These are phyloP conservation scores for Sphaerophoria taeniata DNA, from an alignment of 2,888 invertebrate genomes.

Conservation along the genomic window DNA sequence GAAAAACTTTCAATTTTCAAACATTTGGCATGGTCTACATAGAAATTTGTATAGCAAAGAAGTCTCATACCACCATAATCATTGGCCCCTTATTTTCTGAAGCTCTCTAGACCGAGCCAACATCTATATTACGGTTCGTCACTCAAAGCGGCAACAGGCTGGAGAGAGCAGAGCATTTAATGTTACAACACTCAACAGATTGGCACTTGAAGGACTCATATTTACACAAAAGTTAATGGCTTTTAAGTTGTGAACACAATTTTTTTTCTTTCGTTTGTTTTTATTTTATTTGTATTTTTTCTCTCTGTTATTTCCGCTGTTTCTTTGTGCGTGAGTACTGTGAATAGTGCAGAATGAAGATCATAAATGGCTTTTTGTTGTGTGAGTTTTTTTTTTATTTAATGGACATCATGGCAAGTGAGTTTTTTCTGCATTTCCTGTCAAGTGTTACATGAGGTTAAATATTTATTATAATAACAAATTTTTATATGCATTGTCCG, in stretches of 20 bases:
- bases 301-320: slow-evolving; percentile 33
- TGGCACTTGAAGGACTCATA: slow-evolving; percentile 70
- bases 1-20: slow-evolving; percentile 49
- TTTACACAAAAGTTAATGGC: slow-evolving; percentile 72
- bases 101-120: neutral
- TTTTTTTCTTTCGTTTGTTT: slow-evolving; percentile 33
- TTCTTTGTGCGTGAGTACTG: slow-evolving; percentile 34
- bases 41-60: neutral
- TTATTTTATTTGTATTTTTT: slow-evolving; percentile 16
- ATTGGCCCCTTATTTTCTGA: neutral
- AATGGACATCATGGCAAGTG: slow-evolving; percentile 53
- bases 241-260: slow-evolving; percentile 63
- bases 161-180: slow-evolving; percentile 52
- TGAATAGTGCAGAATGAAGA: neutral
- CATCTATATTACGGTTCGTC: slow-evolving; percentile 45
- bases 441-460: slow-evolving; percentile 36
- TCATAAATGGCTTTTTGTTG: neutral
- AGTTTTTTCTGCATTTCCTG: slow-evolving; percentile 30
- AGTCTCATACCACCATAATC: neutral
- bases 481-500: too few species aligned
- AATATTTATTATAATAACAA: slow-evolving; percentile 13
- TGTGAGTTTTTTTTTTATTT: slow-evolving; percentile 9
- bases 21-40: slow-evolving; percentile 34
- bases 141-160: slow-evolving; percentile 51
- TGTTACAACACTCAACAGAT: slow-evolving; percentile 72